These are phyloP conservation scores for Sorex maritimensis DNA, from an alignment of 2,797 vertebrate species.

Conservation along the genomic window DNA sequence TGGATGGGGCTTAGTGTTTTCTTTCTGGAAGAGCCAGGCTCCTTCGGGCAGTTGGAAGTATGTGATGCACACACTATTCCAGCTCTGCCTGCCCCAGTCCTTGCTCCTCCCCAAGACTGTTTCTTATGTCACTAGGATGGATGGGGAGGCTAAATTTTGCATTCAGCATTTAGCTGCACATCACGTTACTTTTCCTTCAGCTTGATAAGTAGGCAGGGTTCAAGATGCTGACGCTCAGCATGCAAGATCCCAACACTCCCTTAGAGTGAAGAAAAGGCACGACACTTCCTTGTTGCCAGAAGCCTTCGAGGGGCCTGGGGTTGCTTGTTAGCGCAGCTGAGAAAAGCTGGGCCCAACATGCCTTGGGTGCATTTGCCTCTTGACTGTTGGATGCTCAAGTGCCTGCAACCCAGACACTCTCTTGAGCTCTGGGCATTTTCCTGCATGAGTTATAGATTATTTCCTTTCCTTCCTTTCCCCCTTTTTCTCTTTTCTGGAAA, in stretches of 20 bases:
- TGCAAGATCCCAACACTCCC: fast-evolving
- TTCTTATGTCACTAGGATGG: too few relatives aligned
- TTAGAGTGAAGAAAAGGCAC: neutral
- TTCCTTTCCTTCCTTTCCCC: neutral
- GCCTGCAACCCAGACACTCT: too few relatives aligned
- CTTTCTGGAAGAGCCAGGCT: neutral
- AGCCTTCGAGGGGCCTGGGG: neutral
- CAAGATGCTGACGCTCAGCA: neutral
- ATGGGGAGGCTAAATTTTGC: neutral
- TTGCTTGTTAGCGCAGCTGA: neutral
- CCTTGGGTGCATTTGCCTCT: neutral
- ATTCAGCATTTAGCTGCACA: neutral
- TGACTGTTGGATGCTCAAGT: neutral
- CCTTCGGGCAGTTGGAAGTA: neutral
- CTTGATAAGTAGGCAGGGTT: neutral
- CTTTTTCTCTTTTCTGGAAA: neutral
- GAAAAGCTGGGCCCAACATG: neutral
- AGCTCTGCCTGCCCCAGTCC: neutral
- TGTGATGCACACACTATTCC: neutral
- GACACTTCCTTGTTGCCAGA: neutral
- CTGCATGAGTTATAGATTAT: neutral
- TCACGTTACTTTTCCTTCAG: neutral
- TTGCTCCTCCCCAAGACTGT: neutral
- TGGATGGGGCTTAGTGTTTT: neutral
- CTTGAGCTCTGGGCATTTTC: neutral